Evolutionary conservation across 2,797 vertebrate genomes (phyloP).

Genomic region (Ispidina picta): DNA sequence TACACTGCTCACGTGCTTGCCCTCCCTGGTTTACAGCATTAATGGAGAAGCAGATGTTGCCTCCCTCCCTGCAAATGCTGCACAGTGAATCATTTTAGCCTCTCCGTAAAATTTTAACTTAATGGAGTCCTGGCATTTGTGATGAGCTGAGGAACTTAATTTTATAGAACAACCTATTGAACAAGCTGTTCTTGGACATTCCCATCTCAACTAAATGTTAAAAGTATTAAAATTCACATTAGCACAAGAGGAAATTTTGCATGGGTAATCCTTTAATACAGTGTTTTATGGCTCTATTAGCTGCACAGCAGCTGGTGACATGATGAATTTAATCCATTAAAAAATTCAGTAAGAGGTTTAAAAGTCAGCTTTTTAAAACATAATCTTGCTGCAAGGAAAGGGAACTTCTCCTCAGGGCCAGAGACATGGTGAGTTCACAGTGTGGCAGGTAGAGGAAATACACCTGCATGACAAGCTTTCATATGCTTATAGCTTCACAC

Average conservation of each 20-base stretch:
- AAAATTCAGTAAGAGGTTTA: constrained; percentile 88
- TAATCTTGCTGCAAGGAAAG: constrained; percentile 84
- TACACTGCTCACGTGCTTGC: constrained; percentile 15
- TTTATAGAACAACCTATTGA: constrained; percentile 89
- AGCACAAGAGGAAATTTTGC: constrained; percentile 86
- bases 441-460: constrained; percentile 73
- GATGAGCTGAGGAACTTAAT: constrained; percentile 86
- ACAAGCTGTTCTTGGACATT: constrained; percentile 89
- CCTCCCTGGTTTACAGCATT: constrained; percentile 59
- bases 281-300: constrained; percentile 88
- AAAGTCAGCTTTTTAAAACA: constrained; percentile 89
- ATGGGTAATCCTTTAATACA: constrained; percentile 90
- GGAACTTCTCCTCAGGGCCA: constrained; percentile 80
- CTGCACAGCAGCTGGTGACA: constrained; percentile 87
- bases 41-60: constrained; percentile 80
- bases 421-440: constrained; percentile 75
- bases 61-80: constrained; percentile 69
- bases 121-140: constrained; percentile 88
- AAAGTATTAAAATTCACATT: constrained; percentile 91
- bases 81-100: constrained; percentile 83
- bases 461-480: constrained; percentile 66
- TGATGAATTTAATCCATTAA: constrained; percentile 90
- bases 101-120: constrained; percentile 85
- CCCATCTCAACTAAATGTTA: constrained; percentile 89
- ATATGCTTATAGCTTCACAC: constrained; percentile 14